A percentile compares a stretch with the other conserved stretches of the same genome.
Evolutionary conservation across 2,888 invertebrate species (phyloP).

Genomic region (Calameuta idolon): DNA sequence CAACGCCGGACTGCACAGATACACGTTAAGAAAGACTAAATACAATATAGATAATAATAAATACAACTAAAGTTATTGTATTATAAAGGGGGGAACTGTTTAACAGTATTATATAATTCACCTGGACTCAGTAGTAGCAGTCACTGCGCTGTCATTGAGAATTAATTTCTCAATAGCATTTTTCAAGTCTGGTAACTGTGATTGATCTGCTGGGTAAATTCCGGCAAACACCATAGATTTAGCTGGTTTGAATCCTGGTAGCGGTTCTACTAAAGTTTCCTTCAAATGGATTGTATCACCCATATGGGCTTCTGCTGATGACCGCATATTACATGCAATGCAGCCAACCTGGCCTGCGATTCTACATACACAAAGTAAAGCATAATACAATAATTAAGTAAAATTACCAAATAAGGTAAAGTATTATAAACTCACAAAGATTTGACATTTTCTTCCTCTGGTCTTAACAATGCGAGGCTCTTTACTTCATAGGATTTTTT

Average conservation of each 20-base stretch:
- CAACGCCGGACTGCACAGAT: conserved; percentile 77
- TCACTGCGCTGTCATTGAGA: conserved; percentile 95
- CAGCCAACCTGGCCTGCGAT: conserved; percentile 95
- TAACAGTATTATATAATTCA: conserved; percentile 54
- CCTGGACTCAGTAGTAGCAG: conserved; percentile 85
- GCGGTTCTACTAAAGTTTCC: conserved; percentile 69
- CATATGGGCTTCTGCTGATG: conserved; percentile 78
- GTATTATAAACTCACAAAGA: conserved; percentile 70
- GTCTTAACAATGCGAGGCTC: conserved; percentile 83
- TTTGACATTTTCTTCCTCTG: conserved; percentile 76
- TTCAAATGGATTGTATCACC: conserved; percentile 81
- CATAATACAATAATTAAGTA: background rate
- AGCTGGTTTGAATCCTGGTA: conserved; percentile 76
- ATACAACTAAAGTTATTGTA: background rate
- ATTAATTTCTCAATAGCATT: conserved; percentile 90
- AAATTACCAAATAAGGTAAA: conserved; percentile 17
- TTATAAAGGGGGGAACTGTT: background rate
- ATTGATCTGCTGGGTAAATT: conserved; percentile 91
- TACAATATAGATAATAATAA: background rate
- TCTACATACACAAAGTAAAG: conserved; percentile 55
- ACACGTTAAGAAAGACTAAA: background rate
- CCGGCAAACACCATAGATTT: conserved; percentile 91
- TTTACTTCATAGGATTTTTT: conserved; percentile 83
- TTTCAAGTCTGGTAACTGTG: conserved; percentile 80
- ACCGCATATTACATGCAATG: conserved; percentile 84